phyloP scores from a whole-genome alignment of 1,140 invertebrate genomes.

The Episyrphus balteatus region DNA sequence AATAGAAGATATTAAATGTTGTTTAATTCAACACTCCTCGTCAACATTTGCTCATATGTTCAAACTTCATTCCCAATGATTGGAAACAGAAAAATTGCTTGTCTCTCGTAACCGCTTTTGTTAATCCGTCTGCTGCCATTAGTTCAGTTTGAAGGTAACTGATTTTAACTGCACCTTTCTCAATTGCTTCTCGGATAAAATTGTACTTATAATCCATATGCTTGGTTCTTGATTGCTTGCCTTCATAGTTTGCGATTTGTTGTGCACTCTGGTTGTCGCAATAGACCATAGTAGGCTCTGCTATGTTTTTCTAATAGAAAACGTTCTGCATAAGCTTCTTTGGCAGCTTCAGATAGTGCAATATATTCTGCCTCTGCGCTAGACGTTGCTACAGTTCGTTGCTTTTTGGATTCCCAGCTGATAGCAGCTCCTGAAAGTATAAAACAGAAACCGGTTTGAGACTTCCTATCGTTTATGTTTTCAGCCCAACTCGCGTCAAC shows the following conservation, averaged over 20 bases:
- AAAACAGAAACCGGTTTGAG: too few relatives aligned
- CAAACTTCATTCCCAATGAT: background rate
- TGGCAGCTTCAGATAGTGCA: background rate
- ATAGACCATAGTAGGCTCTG: background rate
- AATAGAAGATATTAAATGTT: background rate
- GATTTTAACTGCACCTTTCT: background rate
- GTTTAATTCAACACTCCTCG: conserved; percentile 1
- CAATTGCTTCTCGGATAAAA: background rate
- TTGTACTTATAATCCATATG: background rate
- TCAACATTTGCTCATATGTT: conserved; percentile 1
- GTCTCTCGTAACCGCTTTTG: background rate
- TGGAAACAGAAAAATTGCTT: background rate
- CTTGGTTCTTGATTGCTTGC: background rate
- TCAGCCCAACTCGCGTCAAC: too few relatives aligned
- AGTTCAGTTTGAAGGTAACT: background rate
- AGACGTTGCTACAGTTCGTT: conserved; percentile 17
- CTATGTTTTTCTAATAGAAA: background rate
- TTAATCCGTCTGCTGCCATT: background rate
- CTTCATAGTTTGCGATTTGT: background rate
- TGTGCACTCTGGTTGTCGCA: background rate
- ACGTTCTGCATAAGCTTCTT: background rate
- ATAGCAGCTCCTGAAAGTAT: conserved; percentile 10
- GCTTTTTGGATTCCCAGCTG: conserved; percentile 24
- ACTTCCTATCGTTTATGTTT: too few relatives aligned
- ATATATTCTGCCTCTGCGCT: conserved; percentile 1